phyloP scores from a whole-genome alignment of 2,797 vertebrate species.

The Acestrorhynchus altus region DNA sequence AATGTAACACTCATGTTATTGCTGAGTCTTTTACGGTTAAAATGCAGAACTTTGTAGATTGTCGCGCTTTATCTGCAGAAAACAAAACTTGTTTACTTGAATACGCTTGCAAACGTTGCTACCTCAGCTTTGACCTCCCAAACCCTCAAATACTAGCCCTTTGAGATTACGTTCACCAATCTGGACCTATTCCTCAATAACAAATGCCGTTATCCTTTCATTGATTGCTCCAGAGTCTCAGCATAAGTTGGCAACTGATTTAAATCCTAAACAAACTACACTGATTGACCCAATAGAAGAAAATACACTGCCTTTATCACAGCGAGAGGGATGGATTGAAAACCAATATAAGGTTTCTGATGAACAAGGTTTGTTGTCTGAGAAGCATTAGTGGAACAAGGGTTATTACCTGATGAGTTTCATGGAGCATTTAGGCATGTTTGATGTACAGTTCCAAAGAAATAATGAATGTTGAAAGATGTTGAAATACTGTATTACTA shows the following conservation, averaged over 20 bases:
- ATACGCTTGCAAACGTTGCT: slow-evolving; percentile 57
- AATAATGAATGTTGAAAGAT: slow-evolving; percentile 60
- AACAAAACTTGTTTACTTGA: slow-evolving; percentile 56
- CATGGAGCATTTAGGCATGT: slow-evolving; percentile 38
- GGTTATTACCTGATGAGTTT: slow-evolving; percentile 30
- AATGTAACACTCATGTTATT: slow-evolving; percentile 47
- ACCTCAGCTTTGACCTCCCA: slow-evolving; percentile 59
- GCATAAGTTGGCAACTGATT: slow-evolving; percentile 3
- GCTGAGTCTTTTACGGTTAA: slow-evolving; percentile 41
- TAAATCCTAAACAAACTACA: slow-evolving; percentile 15
- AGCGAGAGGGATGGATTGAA: slow-evolving; percentile 23
- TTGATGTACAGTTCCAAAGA: slow-evolving; percentile 61
- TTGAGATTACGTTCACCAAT: slow-evolving; percentile 51
- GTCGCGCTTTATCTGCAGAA: slow-evolving; percentile 45
- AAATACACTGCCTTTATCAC: slow-evolving; percentile 46
- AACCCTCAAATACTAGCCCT: slow-evolving; percentile 51
- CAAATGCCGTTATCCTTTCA: neutral
- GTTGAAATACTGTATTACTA: slow-evolving; percentile 60
- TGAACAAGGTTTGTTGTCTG: slow-evolving; percentile 24
- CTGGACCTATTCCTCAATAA: slow-evolving; percentile 17
- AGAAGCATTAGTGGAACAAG: slow-evolving; percentile 26
- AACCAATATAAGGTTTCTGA: slow-evolving; percentile 17
- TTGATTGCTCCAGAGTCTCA: neutral
- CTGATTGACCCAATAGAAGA: slow-evolving; percentile 3
- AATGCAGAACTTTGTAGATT: slow-evolving; percentile 35